Evolutionary conservation across 2,113 vertebrate genomes (phyloP), one percentile per base, ranked within the genome.

Genomic region (Mesembrinibis cayennensis): DNA sequence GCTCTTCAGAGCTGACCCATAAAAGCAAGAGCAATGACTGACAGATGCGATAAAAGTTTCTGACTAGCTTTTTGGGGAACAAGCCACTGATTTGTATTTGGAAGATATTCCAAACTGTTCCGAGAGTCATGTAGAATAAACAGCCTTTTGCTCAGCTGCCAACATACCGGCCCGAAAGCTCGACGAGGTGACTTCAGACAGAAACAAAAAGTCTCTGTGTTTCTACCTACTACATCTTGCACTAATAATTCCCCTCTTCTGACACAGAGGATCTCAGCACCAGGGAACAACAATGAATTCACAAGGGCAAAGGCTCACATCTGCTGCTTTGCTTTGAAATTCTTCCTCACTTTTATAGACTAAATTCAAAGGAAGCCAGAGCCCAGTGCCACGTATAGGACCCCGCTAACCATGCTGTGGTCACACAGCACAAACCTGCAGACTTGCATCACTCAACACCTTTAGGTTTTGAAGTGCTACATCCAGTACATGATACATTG

Each of bases 121-220:
- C 8, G 4, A 70, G 73, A 77, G 40, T 42, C 62, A 27, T 38
- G 70, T 7, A 83, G 91, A 92, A 87, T 90, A 91, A 96, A 86
- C 66, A 93, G 87, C 53, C 91, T 83, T 94, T 93, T 95, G 77
- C 94, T 94, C 82, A 91, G 87, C 90, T 96, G 90, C 94, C 94
- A 95, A 55, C 32, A 25, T 5, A 40, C 38, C 79, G 92, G 44
- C 69, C 71, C 26, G 2, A 82, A 70, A 59, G 82, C 80, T 87
- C 5, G 0, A 61, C 0, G 19, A 95, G 74, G 76, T 61, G 94
- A 93, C 93, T 95, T 82, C 82, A 91, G 58, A 86, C 49, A 77
- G 69, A 79, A 89, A 91, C 44, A 94, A 67, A 76, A 77, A 80
- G 79, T 44, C 85, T 70, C 90, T 85, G 49, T 77, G 49, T 47